Percentiles rank a stretch among this genome's conserved stretches.
These are phyloP conservation scores for Dendrocincla fuliginosa DNA, from an alignment of 2,797 vertebrate genomes.

Conservation along the genomic window DNA sequence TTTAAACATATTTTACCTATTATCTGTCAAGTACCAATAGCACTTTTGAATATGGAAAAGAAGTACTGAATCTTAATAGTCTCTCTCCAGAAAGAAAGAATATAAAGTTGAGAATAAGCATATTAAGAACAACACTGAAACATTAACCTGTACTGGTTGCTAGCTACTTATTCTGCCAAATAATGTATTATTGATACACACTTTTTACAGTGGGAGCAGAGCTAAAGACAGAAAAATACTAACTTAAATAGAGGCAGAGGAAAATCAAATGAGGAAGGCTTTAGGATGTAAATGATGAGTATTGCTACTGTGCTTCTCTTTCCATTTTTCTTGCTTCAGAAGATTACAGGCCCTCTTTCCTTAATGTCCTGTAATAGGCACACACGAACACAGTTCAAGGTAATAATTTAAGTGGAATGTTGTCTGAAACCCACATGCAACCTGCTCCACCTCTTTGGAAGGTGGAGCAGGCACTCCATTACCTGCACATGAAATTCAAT, in stretches of 20 bases:
- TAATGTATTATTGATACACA: neutral
- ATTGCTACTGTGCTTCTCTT: neutral
- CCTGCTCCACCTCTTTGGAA: slow-evolving; percentile 4
- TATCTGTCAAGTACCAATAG: neutral
- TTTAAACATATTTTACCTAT: neutral
- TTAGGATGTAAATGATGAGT: neutral
- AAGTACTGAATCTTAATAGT: neutral
- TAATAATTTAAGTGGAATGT: slow-evolving; percentile 34
- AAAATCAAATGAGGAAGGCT: neutral
- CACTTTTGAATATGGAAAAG: neutral
- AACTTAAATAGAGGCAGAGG: neutral
- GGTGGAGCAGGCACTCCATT: neutral
- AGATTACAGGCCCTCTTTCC: neutral
- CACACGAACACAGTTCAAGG: neutral
- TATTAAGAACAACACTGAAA: neutral
- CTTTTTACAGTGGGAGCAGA: neutral
- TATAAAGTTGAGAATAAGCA: neutral
- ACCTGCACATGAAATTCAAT: neutral
- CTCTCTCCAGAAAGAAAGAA: neutral
- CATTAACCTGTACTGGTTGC: neutral
- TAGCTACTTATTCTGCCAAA: neutral
- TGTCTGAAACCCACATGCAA: neutral
- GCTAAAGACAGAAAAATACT: neutral
- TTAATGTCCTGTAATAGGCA: neutral
- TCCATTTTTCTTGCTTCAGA: neutral